Conservation (phyloP, 2,888 invertebrate species). For the Papilio elwesi region DNA sequence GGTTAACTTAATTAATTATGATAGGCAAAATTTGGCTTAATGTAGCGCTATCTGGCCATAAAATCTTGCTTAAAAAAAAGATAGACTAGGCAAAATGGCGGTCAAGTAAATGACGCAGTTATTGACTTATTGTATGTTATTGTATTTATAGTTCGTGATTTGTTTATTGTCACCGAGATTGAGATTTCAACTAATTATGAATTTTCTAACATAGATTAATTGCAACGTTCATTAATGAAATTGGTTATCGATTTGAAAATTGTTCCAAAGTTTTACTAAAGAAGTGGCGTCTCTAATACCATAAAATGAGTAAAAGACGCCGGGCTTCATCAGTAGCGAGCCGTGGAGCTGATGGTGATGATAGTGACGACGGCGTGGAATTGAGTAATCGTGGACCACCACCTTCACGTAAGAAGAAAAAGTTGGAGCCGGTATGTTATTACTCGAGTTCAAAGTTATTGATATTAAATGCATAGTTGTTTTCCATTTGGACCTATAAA, state of each 20-base stretch:
- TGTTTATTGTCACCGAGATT: conserved; percentile 8
- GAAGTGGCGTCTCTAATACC: conserved; percentile 15
- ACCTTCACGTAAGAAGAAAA: conserved; percentile 85
- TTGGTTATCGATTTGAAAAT: background rate
- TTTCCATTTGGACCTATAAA: background rate
- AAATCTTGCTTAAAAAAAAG: too few species aligned
- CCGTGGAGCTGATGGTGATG: conserved; percentile 87
- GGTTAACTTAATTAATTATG: too few species aligned
- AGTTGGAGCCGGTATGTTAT: conserved; percentile 89
- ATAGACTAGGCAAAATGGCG: background rate
- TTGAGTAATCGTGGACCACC: conserved; percentile 77
- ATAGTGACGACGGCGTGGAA: conserved; percentile 87
- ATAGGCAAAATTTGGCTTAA: too few species aligned
- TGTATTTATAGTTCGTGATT: conserved; percentile 8
- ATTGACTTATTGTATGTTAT: too few species aligned
- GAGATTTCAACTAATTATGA: background rate
- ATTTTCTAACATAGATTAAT: background rate
- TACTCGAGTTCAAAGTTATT: conserved; percentile 14
- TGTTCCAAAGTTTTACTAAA: background rate
- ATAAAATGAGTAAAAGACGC: conserved; percentile 89
- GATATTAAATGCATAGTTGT: background rate
- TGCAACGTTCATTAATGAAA: conserved; percentile 4
- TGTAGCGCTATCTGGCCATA: too few species aligned
- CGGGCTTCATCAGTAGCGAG: conserved; percentile 93
- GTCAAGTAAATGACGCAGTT: conserved; percentile 19